Evolutionary conservation across 2,888 invertebrate genomes (phyloP), one percentile per base, ranked within the genome.

Genomic region (Galerucella nymphaeae): DNA sequence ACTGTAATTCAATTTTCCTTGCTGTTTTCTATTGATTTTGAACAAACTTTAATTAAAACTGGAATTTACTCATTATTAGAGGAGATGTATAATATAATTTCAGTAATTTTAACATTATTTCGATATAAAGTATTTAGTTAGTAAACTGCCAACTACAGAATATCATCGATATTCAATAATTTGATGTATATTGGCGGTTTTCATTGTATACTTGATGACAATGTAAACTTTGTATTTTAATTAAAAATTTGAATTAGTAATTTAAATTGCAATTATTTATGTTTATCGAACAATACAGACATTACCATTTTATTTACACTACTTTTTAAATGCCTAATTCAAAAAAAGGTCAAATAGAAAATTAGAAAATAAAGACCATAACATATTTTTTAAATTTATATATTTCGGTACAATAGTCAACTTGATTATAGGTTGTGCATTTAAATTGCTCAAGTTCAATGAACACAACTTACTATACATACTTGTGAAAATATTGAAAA

Each of bases 191-290:
- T 42, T 11, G 42, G n/a, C n/a, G n/a, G n/a, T n/a, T n/a, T n/a
- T n/a, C n/a, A 18, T 8, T 53, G 53, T 53, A 53, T 53, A 45
- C 11, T 42, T 13, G 13, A 18, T 53, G 53, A 16, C 53, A 53
- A 53, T 53, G 53, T 53, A 53, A 53, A 53, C 53, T 9, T 48
- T 48, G 48, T 53, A 53, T 18, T 53, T 53, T 53, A 53, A 53
- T 53, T 9, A 53, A 53, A 9, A 53, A 18, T 2, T 53, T 53
- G 53, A 53, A 53, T 18, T 18, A 18, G 16, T 18, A 53, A 53
- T 53, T 53, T 45, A 45, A 45, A 45, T 45, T 14, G 42, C 42
- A 45, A 2, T 13, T 45, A 45, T 13, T 4, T 48, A n/a, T 48
- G 14, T 14, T 48, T 45, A 45, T 14, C n/a, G 48, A 48, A 48